Conservation (phyloP, 2,797 vertebrate genomes). For the Sciurus vulgaris region DNA sequence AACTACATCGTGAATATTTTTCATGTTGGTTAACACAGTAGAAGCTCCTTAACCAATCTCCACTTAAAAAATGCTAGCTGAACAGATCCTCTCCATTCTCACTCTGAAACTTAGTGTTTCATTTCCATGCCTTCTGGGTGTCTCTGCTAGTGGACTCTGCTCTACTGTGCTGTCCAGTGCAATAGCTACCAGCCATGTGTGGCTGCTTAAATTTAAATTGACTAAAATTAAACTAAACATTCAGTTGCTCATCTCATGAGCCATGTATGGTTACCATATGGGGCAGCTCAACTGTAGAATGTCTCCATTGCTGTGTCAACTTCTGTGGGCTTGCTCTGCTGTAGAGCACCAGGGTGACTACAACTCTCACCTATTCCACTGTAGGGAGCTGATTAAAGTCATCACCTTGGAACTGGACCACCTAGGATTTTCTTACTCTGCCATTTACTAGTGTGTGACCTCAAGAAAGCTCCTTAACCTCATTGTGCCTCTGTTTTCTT, state of each 20-base stretch:
- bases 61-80: background rate
- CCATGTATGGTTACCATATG: background rate
- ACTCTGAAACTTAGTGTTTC: background rate
- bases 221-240: background rate
- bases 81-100: background rate
- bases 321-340: background rate
- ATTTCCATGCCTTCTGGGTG: background rate
- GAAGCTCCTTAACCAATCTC: background rate
- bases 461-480: background rate
- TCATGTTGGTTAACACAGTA: background rate
- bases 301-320: background rate
- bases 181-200: background rate
- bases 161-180: background rate
- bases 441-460: background rate
- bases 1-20: background rate
- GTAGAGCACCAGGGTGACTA: too few species aligned
- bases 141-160: background rate
- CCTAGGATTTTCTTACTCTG: background rate
- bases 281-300: background rate
- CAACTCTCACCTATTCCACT: background rate
- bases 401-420: background rate
- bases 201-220: conserved; percentile 26
- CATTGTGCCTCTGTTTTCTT: background rate
- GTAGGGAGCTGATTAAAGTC: background rate
- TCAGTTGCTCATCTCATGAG: background rate